phyloP scores from a whole-genome alignment of 2,113 vertebrate genomes.

The Strix uralensis region DNA sequence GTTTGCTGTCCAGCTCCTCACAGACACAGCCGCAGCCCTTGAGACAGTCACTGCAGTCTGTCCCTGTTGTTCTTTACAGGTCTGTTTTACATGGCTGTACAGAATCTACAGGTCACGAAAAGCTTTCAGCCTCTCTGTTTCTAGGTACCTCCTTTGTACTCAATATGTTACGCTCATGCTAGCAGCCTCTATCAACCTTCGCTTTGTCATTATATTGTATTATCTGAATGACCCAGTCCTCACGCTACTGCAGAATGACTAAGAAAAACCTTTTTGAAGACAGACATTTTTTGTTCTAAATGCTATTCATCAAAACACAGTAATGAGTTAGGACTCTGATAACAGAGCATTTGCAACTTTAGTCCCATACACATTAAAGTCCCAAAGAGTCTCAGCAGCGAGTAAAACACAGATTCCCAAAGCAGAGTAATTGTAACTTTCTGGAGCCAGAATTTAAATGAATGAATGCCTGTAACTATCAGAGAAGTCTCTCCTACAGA shows the following conservation, averaged over 20 bases:
- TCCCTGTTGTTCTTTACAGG: not conserved
- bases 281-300: not conserved
- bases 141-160: not conserved
- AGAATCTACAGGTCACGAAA: not conserved
- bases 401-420: not conserved
- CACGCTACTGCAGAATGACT: not conserved
- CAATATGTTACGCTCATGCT: not conserved
- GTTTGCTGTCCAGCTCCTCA: not conserved
- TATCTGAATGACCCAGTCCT: not conserved
- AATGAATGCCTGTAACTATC: not conserved
- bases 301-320: not conserved
- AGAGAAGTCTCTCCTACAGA: not conserved
- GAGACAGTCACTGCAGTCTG: accelerated
- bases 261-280: not conserved
- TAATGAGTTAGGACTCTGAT: not conserved
- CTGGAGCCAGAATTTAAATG: not conserved
- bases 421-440: not conserved
- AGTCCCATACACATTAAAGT: not conserved
- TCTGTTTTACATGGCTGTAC: not conserved
- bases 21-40: accelerated
- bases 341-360: not conserved
- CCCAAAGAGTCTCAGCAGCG: not conserved
- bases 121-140: not conserved
- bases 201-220: not conserved
- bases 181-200: not conserved